Evolutionary conservation across 1,140 invertebrate species (phyloP), one percentile per base, ranked within the genome.

Genomic region (Meloidogyne exigua): DNA sequence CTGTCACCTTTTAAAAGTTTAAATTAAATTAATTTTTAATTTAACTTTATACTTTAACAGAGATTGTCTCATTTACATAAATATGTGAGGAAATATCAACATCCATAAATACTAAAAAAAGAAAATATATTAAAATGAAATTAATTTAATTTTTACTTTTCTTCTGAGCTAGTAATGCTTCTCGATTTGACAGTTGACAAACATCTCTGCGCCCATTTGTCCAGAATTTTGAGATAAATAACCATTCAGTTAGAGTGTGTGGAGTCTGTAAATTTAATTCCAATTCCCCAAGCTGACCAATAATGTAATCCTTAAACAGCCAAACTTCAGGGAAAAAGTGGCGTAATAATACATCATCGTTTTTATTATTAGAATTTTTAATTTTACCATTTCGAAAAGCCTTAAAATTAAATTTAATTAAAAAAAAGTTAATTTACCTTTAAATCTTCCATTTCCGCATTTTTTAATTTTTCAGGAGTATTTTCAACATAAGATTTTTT

Each of bases 321-420:
- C 80, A 81, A 12, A 81, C 80, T 75, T 81, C 80, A 28, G 80
- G 80, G 66, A 81, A 81, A 72, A 83, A 81, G 36, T 81, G 80
- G 1, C 80, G 75, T 12, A 83, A 23, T 15, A 80, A 18, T 76
- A 76, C n/a, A 23, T 26, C 23, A 13, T 39, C 69, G 21, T 36
- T 57, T 36, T 67, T 21, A 32, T 23, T 28, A 21, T n/a, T 42
- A 26, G 36, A 23, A 9, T 15, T 13, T n/a, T 64, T n/a, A 9
- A 32, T 12, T 10, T 73, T 28, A 13, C 63, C 72, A 42, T 32
- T 63, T 36, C 57, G 15, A n/a, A 15, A 23, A 0, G 15, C n/a
- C 25, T 42, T 65, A 11, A 63, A 67, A 64, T 10, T 9, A 36
- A 57, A 15, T 74, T 63, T 68, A 62, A 21, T 44, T 69, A 68